These are phyloP conservation scores for Cataglyphis albicans DNA, from an alignment of 2,888 invertebrate genomes.

Conservation along the genomic window DNA sequence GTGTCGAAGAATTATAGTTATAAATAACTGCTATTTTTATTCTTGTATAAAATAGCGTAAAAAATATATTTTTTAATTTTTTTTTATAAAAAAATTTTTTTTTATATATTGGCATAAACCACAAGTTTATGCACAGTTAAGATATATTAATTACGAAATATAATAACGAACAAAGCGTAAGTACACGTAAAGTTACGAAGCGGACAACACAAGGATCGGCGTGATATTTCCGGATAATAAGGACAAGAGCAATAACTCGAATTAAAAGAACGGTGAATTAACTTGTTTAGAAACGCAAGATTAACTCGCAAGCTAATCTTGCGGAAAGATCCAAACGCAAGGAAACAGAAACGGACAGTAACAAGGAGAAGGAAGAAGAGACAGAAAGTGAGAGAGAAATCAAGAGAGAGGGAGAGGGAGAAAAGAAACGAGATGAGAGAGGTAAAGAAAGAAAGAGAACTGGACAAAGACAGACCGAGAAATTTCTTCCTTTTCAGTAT, in stretches of 20 bases:
- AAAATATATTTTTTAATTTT: background rate
- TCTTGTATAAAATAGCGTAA: background rate
- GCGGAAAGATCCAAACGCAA: constrained; percentile 70
- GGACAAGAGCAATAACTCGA: constrained; percentile 29
- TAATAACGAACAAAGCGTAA: background rate
- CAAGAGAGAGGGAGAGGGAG: constrained; percentile 14
- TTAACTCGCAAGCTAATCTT: constrained; percentile 73
- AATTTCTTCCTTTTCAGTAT: constrained; percentile 58
- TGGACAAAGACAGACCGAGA: constrained; percentile 54
- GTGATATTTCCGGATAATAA: constrained; percentile 29
- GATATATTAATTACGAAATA: background rate
- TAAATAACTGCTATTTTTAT: background rate
- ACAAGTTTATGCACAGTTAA: background rate
- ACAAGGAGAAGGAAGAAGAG: background rate
- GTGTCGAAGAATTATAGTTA: background rate
- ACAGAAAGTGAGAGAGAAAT: constrained; percentile 33
- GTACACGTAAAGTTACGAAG: background rate
- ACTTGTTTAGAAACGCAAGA: constrained; percentile 76
- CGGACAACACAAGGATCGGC: background rate
- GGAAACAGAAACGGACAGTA: constrained; percentile 20
- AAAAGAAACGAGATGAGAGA: constrained; percentile 12
- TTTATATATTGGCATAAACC: too few species aligned
- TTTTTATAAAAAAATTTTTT: too few species aligned
- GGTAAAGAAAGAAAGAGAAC: constrained; percentile 3
- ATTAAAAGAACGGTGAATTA: constrained; percentile 74